Conservation (phyloP, 2,113 vertebrate species). For the Phylloscopus trochilus region DNA sequence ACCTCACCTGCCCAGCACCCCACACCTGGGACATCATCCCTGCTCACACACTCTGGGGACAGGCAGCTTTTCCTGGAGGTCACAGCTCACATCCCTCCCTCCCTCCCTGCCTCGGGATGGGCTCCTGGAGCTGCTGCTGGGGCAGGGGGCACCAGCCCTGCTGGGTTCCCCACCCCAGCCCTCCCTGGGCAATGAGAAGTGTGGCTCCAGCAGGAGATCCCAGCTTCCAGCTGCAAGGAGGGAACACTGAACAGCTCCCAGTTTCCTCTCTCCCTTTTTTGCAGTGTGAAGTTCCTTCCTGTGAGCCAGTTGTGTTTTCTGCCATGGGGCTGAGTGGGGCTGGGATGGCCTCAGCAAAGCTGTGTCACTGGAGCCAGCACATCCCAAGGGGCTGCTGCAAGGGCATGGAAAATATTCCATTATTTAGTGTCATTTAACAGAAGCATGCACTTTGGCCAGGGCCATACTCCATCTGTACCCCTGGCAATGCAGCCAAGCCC, state of each 20-base stretch:
- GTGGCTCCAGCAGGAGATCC: not conserved
- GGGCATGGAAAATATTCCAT: not conserved
- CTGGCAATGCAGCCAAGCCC: not conserved
- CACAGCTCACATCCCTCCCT: fast-evolving
- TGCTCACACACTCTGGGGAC: not conserved
- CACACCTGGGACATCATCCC: not conserved
- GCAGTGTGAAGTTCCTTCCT: not conserved
- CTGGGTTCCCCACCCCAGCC: fast-evolving
- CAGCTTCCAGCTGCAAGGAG: not conserved
- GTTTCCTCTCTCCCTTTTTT: not conserved
- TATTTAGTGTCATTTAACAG: not conserved
- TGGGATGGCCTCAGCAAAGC: not conserved
- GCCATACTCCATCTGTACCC: not conserved
- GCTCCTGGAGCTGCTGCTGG: not conserved
- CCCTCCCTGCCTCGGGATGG: not conserved
- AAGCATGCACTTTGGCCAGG: not conserved
- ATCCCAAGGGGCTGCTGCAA: not conserved
- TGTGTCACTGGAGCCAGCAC: not conserved
- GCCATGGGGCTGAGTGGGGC: not conserved
- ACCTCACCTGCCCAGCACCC: not conserved
- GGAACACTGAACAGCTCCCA: not conserved
- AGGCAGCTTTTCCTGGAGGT: not conserved
- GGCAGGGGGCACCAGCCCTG: not conserved
- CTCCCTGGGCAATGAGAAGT: not conserved
- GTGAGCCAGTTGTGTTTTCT: not conserved